Base-by-base conservation (phyloP, 2,888 invertebrate genomes). In the Troglohyphantes excavatus region DNA sequence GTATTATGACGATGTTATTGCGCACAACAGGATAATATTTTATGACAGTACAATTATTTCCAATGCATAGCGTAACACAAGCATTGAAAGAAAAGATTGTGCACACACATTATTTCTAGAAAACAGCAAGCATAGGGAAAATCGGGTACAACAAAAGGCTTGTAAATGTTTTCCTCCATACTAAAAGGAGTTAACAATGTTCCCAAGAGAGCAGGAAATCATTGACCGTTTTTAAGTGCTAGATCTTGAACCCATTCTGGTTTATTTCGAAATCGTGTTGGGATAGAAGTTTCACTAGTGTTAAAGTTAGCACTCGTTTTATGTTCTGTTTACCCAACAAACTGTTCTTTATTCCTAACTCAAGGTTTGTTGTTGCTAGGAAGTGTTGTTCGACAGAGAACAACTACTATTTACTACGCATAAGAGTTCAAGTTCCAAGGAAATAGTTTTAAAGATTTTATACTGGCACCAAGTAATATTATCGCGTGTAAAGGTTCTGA, bases 311-410 rank as follows among this genome's bases (percentile, higher is more conserved):
- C 70, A 13, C 17, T 72, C 72, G 23, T 72, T 72, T 72, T 72
- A 72, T 72, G 72, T 72, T 72, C 72, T 72, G 72, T 72, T 72
- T 72, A 46, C 72, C 43, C 23, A 63, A 65, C 63, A 63, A 78
- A 78, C 61, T 43, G 63, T 65, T 61, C 78, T 78, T 78, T 65
- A 65, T 39, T 78, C 43, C 19, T 29, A 23, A 43, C 33, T 39
- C 78, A 63, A 78, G 65, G 63, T 65, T 63, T 78, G 78, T 61
- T 65, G 78, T 78, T 33, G 65, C 23, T 33, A 17, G 39, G 33
- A 78, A 43, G 63, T 78, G 78, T 78, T 65, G 39, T 78, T 78
- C 33, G 65, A 46, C 17, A 46, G 46, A 46, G 5, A 13, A n/a
- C 13, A n/a, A 53, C 53, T n/a, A 53, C 53, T 53, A 53, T 53